Evolutionary conservation across 2,888 invertebrate genomes (phyloP).

Genomic region (Lasiommata megera): DNA sequence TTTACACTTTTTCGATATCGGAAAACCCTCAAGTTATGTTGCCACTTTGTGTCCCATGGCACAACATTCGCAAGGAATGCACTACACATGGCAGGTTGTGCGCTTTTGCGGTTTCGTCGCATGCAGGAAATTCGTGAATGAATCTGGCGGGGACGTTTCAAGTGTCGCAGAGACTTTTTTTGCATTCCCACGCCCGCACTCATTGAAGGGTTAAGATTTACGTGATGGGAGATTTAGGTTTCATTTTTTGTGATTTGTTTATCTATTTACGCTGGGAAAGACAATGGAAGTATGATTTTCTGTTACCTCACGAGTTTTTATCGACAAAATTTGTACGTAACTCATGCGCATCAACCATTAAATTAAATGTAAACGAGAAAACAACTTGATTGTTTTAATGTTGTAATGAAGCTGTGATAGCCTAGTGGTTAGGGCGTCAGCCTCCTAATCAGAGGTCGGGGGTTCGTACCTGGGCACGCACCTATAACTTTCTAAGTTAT

Average conservation of each 20-base stretch:
- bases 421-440: no score
- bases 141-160: conserved; percentile 55
- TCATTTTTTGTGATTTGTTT: conserved; percentile 16
- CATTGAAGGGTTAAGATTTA: conserved; percentile 54
- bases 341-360: no score
- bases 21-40: conserved; percentile 52
- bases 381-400: no score
- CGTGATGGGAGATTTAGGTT: conserved; percentile 30
- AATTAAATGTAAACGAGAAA: no score
- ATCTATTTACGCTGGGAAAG: conserved; percentile 2
- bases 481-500: no score
- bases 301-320: no score
- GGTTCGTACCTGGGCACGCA: no score
- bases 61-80: conserved; percentile 42
- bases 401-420: no score
- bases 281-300: no score
- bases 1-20: conserved; percentile 31
- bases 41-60: conserved; percentile 15
- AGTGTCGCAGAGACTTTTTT: conserved; percentile 50
- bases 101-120: conserved; percentile 73
- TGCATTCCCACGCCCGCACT: conserved; percentile 66
- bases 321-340: no score
- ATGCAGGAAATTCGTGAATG: conserved; percentile 78
- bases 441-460: no score
- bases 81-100: conserved; percentile 56